Evolutionary conservation across 2,797 vertebrate species (phyloP).

Genomic region (Hydrocynus forskahlii): DNA sequence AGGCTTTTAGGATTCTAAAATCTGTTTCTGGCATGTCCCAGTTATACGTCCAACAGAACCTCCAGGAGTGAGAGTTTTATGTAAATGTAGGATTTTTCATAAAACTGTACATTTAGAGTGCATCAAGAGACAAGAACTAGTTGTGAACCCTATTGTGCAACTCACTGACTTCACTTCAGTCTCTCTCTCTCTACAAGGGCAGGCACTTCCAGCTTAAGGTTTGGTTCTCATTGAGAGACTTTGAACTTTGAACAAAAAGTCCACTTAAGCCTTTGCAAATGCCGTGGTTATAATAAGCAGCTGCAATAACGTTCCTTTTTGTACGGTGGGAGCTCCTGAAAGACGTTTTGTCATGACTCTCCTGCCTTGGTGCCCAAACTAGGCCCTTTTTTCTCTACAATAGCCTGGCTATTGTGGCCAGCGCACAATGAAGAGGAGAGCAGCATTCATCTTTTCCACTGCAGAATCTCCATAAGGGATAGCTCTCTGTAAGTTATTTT

Average conservation of each 20-base stretch:
- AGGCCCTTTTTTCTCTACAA: constrained; percentile 5
- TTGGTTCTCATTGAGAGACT: constrained; percentile 4
- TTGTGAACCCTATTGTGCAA: not conserved
- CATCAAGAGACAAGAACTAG: not conserved
- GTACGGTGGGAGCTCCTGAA: not conserved
- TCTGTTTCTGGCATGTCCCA: too few relatives aligned
- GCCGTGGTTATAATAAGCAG: not conserved
- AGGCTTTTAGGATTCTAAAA: too few relatives aligned
- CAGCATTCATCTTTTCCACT: constrained; percentile 28
- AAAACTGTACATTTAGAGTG: not conserved
- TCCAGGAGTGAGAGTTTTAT: too few relatives aligned
- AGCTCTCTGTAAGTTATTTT: constrained; percentile 21
- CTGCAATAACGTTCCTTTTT: constrained; percentile 24
- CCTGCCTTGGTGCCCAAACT: constrained; percentile 8
- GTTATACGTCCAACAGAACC: too few relatives aligned
- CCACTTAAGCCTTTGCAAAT: constrained; percentile 25
- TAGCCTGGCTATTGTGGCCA: constrained; percentile 24
- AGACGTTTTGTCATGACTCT: constrained; percentile 11
- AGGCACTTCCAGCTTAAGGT: constrained; percentile 5
- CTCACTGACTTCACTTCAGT: constrained; percentile 7
- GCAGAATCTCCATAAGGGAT: constrained; percentile 25
- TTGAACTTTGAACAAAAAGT: constrained; percentile 31
- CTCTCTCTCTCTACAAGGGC: constrained; percentile 1
- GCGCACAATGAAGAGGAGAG: constrained; percentile 26
- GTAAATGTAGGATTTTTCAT: not conserved